Conservation (phyloP, 2,113 vertebrate genomes). For the Pseudopipra pipra region DNA sequence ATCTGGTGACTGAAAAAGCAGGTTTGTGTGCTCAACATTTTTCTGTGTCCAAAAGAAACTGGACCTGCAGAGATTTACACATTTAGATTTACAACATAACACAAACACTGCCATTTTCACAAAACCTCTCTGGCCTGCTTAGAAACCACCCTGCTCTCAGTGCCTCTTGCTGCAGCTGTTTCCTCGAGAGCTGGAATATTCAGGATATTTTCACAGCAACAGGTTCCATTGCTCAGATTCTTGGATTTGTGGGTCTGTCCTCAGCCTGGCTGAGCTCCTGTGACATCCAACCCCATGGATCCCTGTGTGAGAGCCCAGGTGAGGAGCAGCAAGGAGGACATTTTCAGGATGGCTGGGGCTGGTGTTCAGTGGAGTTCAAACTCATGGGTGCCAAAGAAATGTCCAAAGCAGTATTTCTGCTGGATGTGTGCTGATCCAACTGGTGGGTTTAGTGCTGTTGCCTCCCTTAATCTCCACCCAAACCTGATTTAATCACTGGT, state of each 20-base stretch:
- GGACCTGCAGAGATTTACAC: background rate
- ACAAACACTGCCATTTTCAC: background rate
- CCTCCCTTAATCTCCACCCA: background rate
- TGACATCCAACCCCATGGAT: background rate
- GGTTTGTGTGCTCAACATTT: background rate
- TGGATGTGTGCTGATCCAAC: background rate
- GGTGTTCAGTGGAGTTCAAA: background rate
- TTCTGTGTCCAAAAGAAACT: background rate
- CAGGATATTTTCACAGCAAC: background rate
- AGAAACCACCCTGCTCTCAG: background rate
- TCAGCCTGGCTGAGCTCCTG: background rate
- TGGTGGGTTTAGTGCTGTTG: background rate
- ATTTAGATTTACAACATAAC: background rate
- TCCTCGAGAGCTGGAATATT: background rate
- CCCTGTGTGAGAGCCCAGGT: background rate
- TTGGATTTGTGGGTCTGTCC: background rate
- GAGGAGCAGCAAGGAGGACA: slow-evolving; percentile 17
- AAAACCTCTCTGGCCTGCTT: background rate
- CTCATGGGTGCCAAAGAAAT: background rate
- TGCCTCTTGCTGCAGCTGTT: background rate
- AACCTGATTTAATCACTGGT: background rate
- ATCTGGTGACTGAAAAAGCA: background rate
- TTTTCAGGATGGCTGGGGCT: background rate
- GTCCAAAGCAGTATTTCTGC: background rate
- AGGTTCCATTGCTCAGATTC: background rate